Evolutionary conservation across 64 coral and sea anemone genomes (phyloP), one percentile per base, ranked within the genome.

Genomic region (Pocillopora damicornis): DNA sequence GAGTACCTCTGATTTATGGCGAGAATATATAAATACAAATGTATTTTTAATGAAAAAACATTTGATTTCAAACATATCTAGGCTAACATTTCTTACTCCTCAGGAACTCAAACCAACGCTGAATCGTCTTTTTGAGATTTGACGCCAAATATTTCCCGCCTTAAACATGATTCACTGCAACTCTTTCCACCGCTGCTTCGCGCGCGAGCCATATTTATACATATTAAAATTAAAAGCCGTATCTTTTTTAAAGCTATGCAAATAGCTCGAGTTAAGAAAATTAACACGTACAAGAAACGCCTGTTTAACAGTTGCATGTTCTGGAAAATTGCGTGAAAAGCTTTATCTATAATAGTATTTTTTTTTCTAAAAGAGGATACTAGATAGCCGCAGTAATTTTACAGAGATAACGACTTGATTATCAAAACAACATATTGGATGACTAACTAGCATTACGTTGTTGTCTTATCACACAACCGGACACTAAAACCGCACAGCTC

Each of bases 71-170:
- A 71, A 18, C 5, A 51, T 1, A 51, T 51, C 42, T 51, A 51
- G 7, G 42, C 42, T 51, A 51, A 51, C 42, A 0, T 51, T 51
- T 51, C 42, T 51, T 51, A 51, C 2, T 51, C 2, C 3, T 51
- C 42, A 2, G 42, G 42, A 51, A 51, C 7, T 51, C 3, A 51
- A 51, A 51, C 42, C 2, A 51, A 51, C 22, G 9, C 25, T 71
- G 20, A 25, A 23, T 8, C 60, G 23, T 16, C 59, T 23, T 37
- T 81, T 63, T 60, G 7, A 25, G 26, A 81, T 63, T 81, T 81
- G 59, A 23, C 79, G 79, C 79, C 60, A 81, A 37, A 81, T 81
- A 7, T 83, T 68, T 83, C 80, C 80, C 80, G 80, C 80, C 80
- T 67, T 23, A 81, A 83, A 36, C 61, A 42, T 20, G 12, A 18